phyloP scores from a whole-genome alignment of 2,888 invertebrate genomes.

The Poecilus cupreus region DNA sequence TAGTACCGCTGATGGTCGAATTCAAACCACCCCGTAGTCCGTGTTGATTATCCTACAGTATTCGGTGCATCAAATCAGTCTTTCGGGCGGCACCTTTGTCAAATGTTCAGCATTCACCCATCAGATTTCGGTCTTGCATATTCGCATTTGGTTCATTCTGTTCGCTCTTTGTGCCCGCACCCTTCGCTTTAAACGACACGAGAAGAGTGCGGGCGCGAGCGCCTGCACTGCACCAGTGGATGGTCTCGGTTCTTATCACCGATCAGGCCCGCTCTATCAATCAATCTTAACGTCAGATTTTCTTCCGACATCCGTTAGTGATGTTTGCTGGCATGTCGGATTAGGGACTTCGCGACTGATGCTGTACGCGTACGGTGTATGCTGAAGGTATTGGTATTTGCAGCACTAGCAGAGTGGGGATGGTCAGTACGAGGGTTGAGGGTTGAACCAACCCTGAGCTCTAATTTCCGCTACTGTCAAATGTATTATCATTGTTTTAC shows the following conservation, averaged over 20 bases:
- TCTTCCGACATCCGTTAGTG: constrained; percentile 47
- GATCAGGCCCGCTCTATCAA: constrained; percentile 70
- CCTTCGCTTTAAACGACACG: neutral
- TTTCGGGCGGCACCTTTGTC: constrained; percentile 8
- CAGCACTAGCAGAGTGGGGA: neutral
- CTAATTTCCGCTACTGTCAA: constrained; percentile 8
- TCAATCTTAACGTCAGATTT: constrained; percentile 71
- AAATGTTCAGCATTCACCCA: neutral
- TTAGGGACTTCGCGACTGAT: constrained; percentile 43
- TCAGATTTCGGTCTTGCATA: neutral
- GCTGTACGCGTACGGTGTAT: neutral
- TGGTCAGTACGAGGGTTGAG: constrained; percentile 3
- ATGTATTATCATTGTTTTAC: neutral
- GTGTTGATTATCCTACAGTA: neutral
- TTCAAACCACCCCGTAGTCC: neutral
- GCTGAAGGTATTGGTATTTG: neutral
- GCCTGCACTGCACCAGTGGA: neutral
- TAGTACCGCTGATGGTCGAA: neutral
- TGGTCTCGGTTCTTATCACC: constrained; percentile 55
- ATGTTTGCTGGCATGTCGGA: constrained; percentile 54
- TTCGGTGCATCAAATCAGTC: constrained; percentile 18
- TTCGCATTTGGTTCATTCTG: neutral
- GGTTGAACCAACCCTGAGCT: neutral
- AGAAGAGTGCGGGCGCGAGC: neutral
- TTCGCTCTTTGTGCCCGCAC: neutral